Evolutionary conservation across 2,888 invertebrate species (phyloP).

Genomic region (Allolobophora icterica): DNA sequence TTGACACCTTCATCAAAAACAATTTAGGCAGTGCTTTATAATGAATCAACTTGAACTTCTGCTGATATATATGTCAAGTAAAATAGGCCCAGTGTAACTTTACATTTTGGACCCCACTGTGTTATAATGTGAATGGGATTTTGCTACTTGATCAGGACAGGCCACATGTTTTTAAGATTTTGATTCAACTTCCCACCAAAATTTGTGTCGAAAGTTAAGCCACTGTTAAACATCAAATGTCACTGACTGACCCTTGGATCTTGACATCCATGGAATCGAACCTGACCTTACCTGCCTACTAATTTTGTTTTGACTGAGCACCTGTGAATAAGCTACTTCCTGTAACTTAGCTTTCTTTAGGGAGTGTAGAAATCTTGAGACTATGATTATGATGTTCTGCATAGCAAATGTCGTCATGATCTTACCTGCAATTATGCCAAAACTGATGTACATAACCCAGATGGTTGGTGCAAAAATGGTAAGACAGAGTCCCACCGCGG

Average conservation of each 20-base stretch:
- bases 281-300: too few species aligned
- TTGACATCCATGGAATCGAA: too few species aligned
- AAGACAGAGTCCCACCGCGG: constrained; percentile 77
- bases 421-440: constrained; percentile 83
- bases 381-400: background rate
- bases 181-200: background rate
- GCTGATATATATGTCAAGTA: too few species aligned
- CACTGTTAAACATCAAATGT: too few species aligned
- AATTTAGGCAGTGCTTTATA: background rate
- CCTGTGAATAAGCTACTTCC: too few species aligned
- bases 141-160: background rate
- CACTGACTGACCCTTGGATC: too few species aligned
- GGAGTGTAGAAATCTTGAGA: too few species aligned
- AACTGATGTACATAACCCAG: constrained; percentile 83
- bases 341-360: too few species aligned
- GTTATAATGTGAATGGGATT: background rate
- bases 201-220: background rate
- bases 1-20: background rate
- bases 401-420: background rate
- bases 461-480: constrained; percentile 86
- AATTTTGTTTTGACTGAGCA: too few species aligned
- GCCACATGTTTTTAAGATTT: background rate
- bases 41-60: background rate
- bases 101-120: too few species aligned
- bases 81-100: background rate